These are phyloP conservation scores for Eupithecia centaureata DNA, from an alignment of 2,888 invertebrate species.

Conservation along the genomic window DNA sequence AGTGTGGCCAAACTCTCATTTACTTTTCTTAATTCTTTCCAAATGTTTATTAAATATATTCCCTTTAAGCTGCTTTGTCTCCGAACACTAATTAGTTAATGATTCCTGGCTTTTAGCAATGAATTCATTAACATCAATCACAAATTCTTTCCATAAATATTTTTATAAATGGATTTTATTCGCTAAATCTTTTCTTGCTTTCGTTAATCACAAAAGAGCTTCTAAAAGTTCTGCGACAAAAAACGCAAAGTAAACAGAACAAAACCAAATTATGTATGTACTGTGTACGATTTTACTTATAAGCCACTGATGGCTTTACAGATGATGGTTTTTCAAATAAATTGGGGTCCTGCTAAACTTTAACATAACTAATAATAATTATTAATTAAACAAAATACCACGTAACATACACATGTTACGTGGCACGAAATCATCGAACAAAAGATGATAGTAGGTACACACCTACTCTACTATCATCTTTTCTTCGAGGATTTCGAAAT, in stretches of 20 bases:
- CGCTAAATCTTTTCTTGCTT: neutral
- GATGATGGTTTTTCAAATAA: neutral
- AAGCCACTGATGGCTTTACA: neutral
- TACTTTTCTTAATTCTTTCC: neutral
- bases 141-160: neutral
- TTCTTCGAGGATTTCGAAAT: no score
- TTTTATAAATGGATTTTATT: conserved; percentile 5
- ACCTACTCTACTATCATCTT: no score
- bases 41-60: neutral
- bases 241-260: neutral
- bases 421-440: no score
- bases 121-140: conserved; percentile 18
- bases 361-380: no score
- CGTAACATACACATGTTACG: no score
- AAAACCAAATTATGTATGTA: neutral
- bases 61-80: neutral
- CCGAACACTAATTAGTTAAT: conserved; percentile 3
- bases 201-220: neutral
- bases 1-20: neutral
- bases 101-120: conserved; percentile 16
- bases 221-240: neutral
- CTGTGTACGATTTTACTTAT: neutral
- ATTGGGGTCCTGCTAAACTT: no score
- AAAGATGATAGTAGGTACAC: no score
- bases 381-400: no score